Evolutionary conservation across 2,888 invertebrate species (phyloP).

Genomic region (Nematopogon swammerdamellus): DNA sequence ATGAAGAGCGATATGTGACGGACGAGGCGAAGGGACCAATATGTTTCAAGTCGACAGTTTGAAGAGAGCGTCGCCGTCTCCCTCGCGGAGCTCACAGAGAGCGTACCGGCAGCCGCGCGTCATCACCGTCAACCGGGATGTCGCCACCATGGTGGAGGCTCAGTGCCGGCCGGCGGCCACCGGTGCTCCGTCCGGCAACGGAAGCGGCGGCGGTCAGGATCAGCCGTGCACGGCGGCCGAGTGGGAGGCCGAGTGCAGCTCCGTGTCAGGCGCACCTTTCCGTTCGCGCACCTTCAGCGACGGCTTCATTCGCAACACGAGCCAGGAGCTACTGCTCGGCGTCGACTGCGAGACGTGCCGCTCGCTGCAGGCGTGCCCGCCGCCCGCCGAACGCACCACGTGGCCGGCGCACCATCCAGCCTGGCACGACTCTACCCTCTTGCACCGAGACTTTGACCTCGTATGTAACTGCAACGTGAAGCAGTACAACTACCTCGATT

Average conservation of each 20-base stretch:
- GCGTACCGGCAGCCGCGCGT: constrained; percentile 45
- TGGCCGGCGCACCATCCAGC: constrained; percentile 16
- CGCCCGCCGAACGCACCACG: constrained; percentile 16
- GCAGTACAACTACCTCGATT: constrained; percentile 34
- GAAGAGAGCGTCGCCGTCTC: constrained; percentile 48
- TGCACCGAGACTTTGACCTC: constrained; percentile 41
- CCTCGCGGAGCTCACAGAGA: constrained; percentile 42
- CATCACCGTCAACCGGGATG: constrained; percentile 49
- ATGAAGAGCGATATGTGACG: not conserved
- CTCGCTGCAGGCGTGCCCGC: constrained; percentile 29
- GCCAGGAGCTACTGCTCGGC: constrained; percentile 47
- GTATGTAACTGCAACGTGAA: constrained; percentile 47
- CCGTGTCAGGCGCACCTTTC: constrained; percentile 29
- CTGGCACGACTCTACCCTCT: constrained; percentile 35
- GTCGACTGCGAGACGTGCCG: constrained; percentile 51
- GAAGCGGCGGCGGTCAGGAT: constrained; percentile 16
- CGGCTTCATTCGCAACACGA: constrained; percentile 47
- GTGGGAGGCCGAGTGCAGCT: constrained; percentile 3
- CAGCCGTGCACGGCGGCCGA: constrained; percentile 19
- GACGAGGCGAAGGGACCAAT: constrained; percentile 8
- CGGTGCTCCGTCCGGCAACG: constrained; percentile 10
- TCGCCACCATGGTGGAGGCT: constrained; percentile 44
- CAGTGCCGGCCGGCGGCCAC: constrained; percentile 10
- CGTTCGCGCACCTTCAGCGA: constrained; percentile 50
- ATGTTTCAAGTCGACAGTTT: constrained; percentile 47